Conservation (phyloP, 2,797 vertebrate genomes). For the Ambastaia sidthimunki region DNA sequence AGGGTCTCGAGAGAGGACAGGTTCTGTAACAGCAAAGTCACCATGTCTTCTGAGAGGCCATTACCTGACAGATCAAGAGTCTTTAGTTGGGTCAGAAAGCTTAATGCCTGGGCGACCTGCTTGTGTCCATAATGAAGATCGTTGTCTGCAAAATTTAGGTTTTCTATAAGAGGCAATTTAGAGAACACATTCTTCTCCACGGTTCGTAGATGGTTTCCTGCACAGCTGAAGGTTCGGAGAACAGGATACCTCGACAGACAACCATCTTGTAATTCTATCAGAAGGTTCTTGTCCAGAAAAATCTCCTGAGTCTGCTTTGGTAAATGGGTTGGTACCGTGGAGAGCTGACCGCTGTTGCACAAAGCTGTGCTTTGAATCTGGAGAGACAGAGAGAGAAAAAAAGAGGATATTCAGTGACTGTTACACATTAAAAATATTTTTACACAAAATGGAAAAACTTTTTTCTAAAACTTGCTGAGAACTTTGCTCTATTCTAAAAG, state of each 20-base stretch:
- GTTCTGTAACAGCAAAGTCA: constrained; percentile 78
- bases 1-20: constrained; percentile 86
- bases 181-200: constrained; percentile 77
- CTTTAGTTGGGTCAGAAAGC: constrained; percentile 70
- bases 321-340: constrained; percentile 76
- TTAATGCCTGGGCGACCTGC: constrained; percentile 79
- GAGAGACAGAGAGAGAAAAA: constrained; percentile 49
- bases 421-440: not conserved
- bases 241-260: constrained; percentile 78
- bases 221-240: constrained; percentile 81
- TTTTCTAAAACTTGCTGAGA: no score
- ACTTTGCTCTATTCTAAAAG: no score
- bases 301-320: constrained; percentile 75
- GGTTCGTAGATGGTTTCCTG: constrained; percentile 76
- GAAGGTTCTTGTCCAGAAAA: constrained; percentile 85
- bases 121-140: constrained; percentile 76
- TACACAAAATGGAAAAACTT: not conserved
- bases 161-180: constrained; percentile 70
- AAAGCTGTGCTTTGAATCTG: constrained; percentile 78
- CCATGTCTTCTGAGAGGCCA: constrained; percentile 83
- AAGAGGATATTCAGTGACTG: not conserved
- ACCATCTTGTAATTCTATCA: constrained; percentile 76
- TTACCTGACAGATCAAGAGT: constrained; percentile 89
- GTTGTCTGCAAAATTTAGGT: constrained; percentile 85
- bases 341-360: constrained; percentile 77